phyloP scores from a whole-genome alignment of 2,797 vertebrate genomes.

The Yasuhikotakia modesta region DNA sequence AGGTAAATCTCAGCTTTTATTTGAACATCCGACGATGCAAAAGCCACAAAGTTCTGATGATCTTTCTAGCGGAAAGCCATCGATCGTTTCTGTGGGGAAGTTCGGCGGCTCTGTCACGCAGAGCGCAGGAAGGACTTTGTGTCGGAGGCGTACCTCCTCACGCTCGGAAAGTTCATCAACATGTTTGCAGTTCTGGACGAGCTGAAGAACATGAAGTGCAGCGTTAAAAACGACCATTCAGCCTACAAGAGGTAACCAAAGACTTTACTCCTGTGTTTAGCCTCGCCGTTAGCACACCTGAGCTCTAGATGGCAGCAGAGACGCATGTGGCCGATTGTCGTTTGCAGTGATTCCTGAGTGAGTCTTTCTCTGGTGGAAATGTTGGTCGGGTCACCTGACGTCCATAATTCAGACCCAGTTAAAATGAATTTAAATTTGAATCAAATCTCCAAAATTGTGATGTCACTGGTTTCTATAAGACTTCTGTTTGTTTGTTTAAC shows the following conservation, averaged over 20 bases:
- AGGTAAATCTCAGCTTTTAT: slow-evolving; percentile 81
- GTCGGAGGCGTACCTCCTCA: slow-evolving; percentile 94
- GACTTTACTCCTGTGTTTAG: neutral
- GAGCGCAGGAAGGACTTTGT: slow-evolving; percentile 98
- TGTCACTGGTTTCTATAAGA: too few species aligned
- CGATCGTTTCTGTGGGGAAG: slow-evolving; percentile 95
- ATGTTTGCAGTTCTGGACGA: slow-evolving; percentile 98
- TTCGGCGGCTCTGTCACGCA: slow-evolving; percentile 90
- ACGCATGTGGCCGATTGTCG: neutral
- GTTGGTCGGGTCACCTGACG: neutral
- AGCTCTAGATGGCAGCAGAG: slow-evolving; percentile 68
- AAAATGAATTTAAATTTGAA: neutral
- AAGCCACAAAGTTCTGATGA: neutral
- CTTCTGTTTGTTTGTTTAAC: too few species aligned
- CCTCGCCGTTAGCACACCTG: neutral
- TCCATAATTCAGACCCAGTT: neutral
- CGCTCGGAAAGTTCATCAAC: slow-evolving; percentile 97
- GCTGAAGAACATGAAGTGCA: slow-evolving; percentile 99
- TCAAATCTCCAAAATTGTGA: too few species aligned
- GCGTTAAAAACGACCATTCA: slow-evolving; percentile 97
- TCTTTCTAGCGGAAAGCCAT: slow-evolving; percentile 87
- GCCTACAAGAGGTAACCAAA: slow-evolving; percentile 90
- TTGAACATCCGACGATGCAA: too few species aligned
- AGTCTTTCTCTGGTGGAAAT: neutral
- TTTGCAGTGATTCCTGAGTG: neutral